Evolutionary conservation across 2,113 vertebrate genomes (phyloP), one percentile per base, ranked within the genome.

Genomic region (Myotis yumanensis): DNA sequence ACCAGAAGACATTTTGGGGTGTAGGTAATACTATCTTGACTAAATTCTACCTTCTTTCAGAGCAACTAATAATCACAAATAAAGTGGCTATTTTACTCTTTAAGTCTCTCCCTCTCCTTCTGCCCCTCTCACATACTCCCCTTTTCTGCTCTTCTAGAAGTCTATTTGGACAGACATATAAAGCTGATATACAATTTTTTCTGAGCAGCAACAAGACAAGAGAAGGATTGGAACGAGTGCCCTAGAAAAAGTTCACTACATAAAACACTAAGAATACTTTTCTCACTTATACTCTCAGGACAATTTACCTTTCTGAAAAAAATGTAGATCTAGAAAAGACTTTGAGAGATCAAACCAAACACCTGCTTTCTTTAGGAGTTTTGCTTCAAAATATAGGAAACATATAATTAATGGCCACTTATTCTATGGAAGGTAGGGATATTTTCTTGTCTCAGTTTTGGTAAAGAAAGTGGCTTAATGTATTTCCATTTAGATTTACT

Each of bases 401-500:
- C 7, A 76, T 35, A 66, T 62, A 88, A 71, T 66, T 20, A 92
- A 83, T 59, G 18, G 17, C 0, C 43, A 72, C 72, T 88, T 85
- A 40, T 92, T 85, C 30, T 0, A 72, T 12, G 25, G 51, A 85
- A 86, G 9, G 2, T 11, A 57, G 51, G 88, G 7, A 84, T 30
- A 66, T 22, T 93, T 57, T 90, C 32, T 51, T 90, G 11, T 64
- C 37, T 90, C 30, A 64, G 18, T 79, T 92, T 86, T 28, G 7
- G 77, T 59, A 37, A 89, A 76, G 17, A 86, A 43, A 40, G 8
- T 57, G 62, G 32, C 79, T 89, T 86, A 85, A 81, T 3, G 3
- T 57, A 83, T 77, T 94, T 91, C 28, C 40, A 64, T 91, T 89
- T 73, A 89, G 73, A 79, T 64, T 93, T 89, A 40, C 10, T 82